phyloP scores from a whole-genome alignment of 2,888 invertebrate species.

The Polyploca ridens region DNA sequence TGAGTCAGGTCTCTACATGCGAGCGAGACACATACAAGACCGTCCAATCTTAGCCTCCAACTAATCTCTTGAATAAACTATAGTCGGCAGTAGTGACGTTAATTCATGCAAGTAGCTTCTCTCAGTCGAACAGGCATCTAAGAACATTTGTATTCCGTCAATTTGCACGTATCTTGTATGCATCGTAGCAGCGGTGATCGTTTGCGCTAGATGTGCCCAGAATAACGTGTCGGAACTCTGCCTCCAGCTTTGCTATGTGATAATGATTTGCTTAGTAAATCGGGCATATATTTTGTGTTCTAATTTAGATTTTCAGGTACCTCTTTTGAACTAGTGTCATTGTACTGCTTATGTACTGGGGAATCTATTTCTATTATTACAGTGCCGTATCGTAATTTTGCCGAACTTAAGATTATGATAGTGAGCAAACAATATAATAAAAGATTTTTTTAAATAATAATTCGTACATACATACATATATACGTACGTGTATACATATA shows the following conservation, averaged over 20 bases:
- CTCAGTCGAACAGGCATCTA: constrained; percentile 32
- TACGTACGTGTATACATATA: no score
- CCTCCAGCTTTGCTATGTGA: constrained; percentile 29
- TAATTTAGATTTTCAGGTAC: no score
- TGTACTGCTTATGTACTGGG: no score
- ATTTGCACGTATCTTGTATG: constrained; percentile 74
- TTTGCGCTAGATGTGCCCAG: constrained; percentile 67
- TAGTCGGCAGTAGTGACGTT: neutral
- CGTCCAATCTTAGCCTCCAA: constrained; percentile 1
- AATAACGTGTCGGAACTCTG: constrained; percentile 57
- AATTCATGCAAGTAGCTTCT: constrained; percentile 26
- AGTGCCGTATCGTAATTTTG: no score
- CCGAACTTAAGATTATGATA: no score
- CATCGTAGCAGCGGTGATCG: constrained; percentile 63
- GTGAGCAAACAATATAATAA: no score
- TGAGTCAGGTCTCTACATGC: neutral
- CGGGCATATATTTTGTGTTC: no score
- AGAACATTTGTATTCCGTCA: constrained; percentile 72
- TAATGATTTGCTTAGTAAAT: constrained; percentile 2
- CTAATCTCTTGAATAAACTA: constrained; percentile 13
- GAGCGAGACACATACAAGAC: constrained; percentile 3
- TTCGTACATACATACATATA: no score
- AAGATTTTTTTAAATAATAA: no score
- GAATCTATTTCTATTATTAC: no score
- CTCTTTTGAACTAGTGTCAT: no score